Percentiles rank a stretch among this genome's conserved stretches.
phyloP scores from a whole-genome alignment of 2,113 vertebrate genomes.

The Onychostruthus taczanowskii region DNA sequence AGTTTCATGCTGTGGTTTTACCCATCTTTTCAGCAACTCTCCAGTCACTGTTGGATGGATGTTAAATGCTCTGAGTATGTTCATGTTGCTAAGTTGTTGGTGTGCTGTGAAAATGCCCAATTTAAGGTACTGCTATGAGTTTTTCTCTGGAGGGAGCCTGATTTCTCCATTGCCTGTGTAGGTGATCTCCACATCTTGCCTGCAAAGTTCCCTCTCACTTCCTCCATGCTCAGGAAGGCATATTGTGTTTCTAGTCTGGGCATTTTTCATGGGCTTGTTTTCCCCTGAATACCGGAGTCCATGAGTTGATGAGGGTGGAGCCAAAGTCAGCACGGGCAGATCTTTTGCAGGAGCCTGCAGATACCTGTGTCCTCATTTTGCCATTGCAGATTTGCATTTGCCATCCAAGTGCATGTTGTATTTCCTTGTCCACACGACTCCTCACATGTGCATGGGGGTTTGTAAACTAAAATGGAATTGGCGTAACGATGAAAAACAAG shows the following conservation, averaged over 20 bases:
- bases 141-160: neutral
- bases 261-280: neutral
- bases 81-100: neutral
- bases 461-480: neutral
- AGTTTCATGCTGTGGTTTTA: neutral
- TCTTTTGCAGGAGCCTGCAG: neutral
- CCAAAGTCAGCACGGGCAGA: neutral
- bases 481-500: neutral
- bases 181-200: neutral
- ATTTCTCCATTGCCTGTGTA: neutral
- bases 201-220: neutral
- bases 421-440: conserved; percentile 42
- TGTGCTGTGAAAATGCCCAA: neutral
- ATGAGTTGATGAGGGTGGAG: neutral
- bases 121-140: neutral
- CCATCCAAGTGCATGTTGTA: conserved; percentile 60
- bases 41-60: neutral
- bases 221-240: neutral
- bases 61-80: neutral
- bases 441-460: conserved; percentile 55
- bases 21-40: neutral
- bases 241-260: neutral
- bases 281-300: neutral
- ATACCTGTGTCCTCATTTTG: neutral
- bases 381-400: conserved; percentile 52